These are phyloP conservation scores for Steinernema khuongi DNA, from an alignment of 1,140 invertebrate species.

Conservation along the genomic window DNA sequence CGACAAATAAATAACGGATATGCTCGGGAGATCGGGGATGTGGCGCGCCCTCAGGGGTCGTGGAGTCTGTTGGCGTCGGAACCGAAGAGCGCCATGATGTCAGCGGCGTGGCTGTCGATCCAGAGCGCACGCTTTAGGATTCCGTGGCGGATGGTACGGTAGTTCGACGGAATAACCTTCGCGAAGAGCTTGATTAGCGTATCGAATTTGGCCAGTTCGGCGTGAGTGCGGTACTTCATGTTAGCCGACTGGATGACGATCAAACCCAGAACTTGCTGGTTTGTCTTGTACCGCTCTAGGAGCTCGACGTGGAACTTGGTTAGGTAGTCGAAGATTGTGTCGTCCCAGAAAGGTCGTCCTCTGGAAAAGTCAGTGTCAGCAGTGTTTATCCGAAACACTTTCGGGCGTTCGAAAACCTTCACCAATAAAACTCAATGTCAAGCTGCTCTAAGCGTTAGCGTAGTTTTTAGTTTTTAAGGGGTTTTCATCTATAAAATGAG, in stretches of 20 bases:
- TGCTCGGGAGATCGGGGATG: too few species aligned
- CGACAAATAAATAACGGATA: too few species aligned
- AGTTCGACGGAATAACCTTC: neutral
- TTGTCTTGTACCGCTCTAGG: neutral
- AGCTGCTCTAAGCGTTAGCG: too few species aligned
- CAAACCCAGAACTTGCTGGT: neutral
- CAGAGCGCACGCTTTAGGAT: neutral
- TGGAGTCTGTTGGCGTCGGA: neutral
- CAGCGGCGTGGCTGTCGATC: neutral
- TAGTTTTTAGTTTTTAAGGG: too few species aligned
- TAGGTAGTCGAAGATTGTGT: neutral
- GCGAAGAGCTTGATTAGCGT: neutral
- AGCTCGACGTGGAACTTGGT: constrained; percentile 6
- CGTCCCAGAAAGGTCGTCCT: constrained; percentile 6
- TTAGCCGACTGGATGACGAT: neutral
- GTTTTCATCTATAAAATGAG: too few species aligned
- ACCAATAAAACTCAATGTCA: too few species aligned
- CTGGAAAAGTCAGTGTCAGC: neutral
- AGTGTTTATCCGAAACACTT: neutral
- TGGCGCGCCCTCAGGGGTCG: constrained; percentile 1
- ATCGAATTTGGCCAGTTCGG: neutral
- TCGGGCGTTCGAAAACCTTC: too few species aligned
- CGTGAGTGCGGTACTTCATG: constrained; percentile 9
- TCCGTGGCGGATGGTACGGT: neutral
- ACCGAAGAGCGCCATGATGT: constrained; percentile 3